Evolutionary conservation across 1,140 invertebrate genomes (phyloP), one percentile per base, ranked within the genome.

Genomic region (Nymphalis io): DNA sequence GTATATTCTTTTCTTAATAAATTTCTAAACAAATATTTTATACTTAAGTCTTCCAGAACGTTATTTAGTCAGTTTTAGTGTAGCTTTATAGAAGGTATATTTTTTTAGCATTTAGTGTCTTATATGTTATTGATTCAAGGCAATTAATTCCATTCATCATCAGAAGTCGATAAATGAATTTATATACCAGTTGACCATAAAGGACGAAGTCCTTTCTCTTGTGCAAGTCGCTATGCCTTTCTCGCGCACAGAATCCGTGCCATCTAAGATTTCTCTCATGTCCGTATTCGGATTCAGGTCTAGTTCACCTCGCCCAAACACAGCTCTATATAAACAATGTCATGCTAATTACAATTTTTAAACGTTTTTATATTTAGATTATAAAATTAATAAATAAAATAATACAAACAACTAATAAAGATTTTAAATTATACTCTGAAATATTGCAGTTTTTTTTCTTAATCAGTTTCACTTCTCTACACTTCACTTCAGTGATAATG

Each of bases 201-300:
- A 87, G 82, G 83, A 83, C 76, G 70, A 77, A 60, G 70, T 84
- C 84, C 86, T 88, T 88, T 87, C 84, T 83, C 83, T 80, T 42
- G 46, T 67, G 46, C 61, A 60, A 58, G 61, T 65, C 46, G 53
- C 60, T 68, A 51, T 48, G 64, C 67, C 72, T 72, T 68, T 73
- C 60, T 75, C 67, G 69, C 58, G 59, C 66, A 67, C 77, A 75
- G 78, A 73, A 57, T 79, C 75, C 72, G 79, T 65, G 74, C 70
- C 63, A 76, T 65, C 70, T 75, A 75, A 87, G 83, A 87, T 89
- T 89, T 90, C 87, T 89, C 88, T 89, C 78, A 77, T 79, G 82
- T 76, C 84, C 85, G 87, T 89, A 87, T 89, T 86, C 67, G 80
- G 82, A 89, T 89, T 88, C 79, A 83, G 88, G 88, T 87, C 87